Evolutionary conservation across 53 echinoderm and acorn worm species (phyloP), one percentile per base, ranked within the genome.

Genomic region (Echinometra lucunter): DNA sequence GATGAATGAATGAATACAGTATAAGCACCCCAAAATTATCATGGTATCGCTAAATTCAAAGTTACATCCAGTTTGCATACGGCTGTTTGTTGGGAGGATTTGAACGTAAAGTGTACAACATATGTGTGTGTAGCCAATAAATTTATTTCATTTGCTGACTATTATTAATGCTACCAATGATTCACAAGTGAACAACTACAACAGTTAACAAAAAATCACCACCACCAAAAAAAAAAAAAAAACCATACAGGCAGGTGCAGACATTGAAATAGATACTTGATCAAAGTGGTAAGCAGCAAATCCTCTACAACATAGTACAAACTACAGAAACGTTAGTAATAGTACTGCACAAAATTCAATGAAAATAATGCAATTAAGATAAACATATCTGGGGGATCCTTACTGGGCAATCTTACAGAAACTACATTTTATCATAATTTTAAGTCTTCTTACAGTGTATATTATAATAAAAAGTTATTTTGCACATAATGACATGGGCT

Each of bases 341-440:
- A 78, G 78, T 78, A 78, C 78, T 78, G 78, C 78, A 78, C 78
- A 78, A 38, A 78, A 72, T 72, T 72, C 35, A 72, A 30, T 70
- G 12, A 12, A 32, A 32, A 32, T 11, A 70, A 70, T 8, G 72
- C 7, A 72, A 28, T 72, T 13, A 67, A 67, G 12, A 30, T 67
- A 53, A 67, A 5, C 67, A 67, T 67, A 67, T 30, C 8, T n/a
- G 3, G 67, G 67, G 8, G 25, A 67, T 67, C 28, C 12, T 1
- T 10, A 67, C 25, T 30, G n/a, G 28, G n/a, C 67, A 9, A 67
- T 23, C 30, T 30, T 30, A 1, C 28, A 67, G 58, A 58, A 18
- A 17, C 3, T 13, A 58, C 58, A 58, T 17, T 18, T 58, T 58
- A 58, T 19, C 58, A 58, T 58, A 3, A 58, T 58, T 13, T 17